phyloP scores from a whole-genome alignment of 2,113 vertebrate genomes.

The Halcyon malimbica region DNA sequence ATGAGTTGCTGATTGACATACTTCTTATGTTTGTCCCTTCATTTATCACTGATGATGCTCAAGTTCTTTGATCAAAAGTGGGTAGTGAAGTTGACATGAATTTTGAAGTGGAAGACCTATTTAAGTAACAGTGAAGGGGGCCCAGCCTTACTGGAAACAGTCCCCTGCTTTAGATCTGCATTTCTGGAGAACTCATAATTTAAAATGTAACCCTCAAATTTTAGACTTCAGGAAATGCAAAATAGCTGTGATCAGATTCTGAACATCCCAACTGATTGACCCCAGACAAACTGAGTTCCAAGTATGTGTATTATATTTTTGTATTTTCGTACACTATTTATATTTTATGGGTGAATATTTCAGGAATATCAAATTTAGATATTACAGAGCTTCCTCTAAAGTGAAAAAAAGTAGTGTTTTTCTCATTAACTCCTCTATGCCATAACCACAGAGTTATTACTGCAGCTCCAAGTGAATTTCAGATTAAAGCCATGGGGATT shows the following conservation, averaged over 20 bases:
- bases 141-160: neutral
- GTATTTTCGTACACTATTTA: neutral
- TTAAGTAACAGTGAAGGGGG: neutral
- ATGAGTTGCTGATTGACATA: neutral
- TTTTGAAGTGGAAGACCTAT: neutral
- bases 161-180: neutral
- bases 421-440: neutral
- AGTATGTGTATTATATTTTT: neutral
- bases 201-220: neutral
- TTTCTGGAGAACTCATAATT: neutral
- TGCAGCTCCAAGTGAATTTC: neutral
- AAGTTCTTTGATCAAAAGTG: neutral
- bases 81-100: neutral
- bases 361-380: neutral
- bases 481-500: neutral
- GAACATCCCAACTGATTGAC: neutral
- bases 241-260: neutral
- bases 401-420: neutral
- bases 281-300: neutral
- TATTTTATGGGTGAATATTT: neutral
- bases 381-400: neutral
- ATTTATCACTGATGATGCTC: neutral
- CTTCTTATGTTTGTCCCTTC: fast-evolving
- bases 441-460: neutral
- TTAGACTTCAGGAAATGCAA: neutral